Evolutionary conservation across 2,888 invertebrate species (phyloP).

Genomic region (Suillia variegata): DNA sequence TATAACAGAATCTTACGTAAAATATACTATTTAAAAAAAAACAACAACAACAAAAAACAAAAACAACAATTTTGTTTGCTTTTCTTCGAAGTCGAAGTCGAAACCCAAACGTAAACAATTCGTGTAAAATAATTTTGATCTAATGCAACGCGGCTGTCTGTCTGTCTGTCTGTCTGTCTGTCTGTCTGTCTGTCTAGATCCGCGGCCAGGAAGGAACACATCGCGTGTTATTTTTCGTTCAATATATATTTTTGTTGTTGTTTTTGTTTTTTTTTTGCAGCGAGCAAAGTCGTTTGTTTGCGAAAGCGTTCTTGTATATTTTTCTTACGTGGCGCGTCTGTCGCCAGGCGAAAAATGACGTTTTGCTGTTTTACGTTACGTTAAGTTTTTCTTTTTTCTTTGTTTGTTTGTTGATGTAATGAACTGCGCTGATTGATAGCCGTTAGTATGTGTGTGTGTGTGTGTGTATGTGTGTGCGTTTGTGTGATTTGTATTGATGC

Average conservation of each 20-base stretch:
- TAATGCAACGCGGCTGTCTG: background rate
- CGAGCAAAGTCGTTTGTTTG: background rate
- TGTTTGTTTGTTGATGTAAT: background rate
- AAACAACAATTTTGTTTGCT: background rate
- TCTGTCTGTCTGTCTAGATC: background rate
- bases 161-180: background rate
- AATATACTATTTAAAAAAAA: no score
- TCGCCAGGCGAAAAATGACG: background rate
- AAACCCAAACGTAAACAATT: no score
- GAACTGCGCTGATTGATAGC: background rate
- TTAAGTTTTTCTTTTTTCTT: background rate
- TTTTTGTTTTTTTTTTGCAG: background rate
- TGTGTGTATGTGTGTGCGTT: background rate
- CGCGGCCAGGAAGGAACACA: background rate
- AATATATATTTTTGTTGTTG: background rate
- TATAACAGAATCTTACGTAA: no score
- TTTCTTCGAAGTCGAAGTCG: no score
- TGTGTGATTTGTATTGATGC: slow-evolving; percentile 5
- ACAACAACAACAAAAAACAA: background rate
- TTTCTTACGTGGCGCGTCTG: background rate
- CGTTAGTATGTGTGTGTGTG: background rate
- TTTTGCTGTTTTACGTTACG: background rate
- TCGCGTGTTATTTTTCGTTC: background rate
- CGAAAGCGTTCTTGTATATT: background rate
- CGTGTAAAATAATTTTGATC: no score